Percentiles rank a stretch among this genome's conserved stretches.
Conservation (phyloP, 2,888 invertebrate species). For the Cosmia pyralina region DNA sequence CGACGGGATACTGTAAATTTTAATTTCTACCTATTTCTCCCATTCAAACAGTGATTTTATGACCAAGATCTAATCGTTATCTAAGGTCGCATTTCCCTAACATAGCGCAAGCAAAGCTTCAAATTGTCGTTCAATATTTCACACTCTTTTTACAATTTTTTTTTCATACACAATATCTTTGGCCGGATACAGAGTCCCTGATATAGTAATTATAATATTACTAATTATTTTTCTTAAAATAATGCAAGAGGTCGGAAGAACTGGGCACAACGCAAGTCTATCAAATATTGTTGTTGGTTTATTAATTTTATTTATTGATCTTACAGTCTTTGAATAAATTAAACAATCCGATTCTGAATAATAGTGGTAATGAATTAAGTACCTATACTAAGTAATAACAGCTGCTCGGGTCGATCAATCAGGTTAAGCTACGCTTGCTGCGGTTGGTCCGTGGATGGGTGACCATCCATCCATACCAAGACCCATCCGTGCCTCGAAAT, state of each 20-base stretch:
- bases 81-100: background rate
- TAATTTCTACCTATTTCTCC: background rate
- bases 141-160: conserved; percentile 13
- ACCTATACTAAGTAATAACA: background rate
- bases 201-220: conserved; percentile 40
- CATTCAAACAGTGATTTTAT: background rate
- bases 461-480: no score
- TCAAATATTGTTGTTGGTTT: conserved; percentile 41
- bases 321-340: background rate
- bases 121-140: background rate
- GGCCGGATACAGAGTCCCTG: conserved; percentile 56
- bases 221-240: conserved; percentile 33
- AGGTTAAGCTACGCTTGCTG: no score
- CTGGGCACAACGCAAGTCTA: conserved; percentile 63
- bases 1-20: background rate
- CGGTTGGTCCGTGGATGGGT: no score
- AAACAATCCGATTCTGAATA: background rate
- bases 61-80: background rate
- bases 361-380: background rate
- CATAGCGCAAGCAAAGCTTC: conserved; percentile 7
- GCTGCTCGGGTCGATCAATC: no score
- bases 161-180: conserved; percentile 36
- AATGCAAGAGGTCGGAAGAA: conserved; percentile 63
- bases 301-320: conserved; percentile 48
- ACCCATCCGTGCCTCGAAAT: no score